Base-by-base conservation (phyloP, 64 coral and sea anemone species). In the Hydrozoanthus tunicans region DNA sequence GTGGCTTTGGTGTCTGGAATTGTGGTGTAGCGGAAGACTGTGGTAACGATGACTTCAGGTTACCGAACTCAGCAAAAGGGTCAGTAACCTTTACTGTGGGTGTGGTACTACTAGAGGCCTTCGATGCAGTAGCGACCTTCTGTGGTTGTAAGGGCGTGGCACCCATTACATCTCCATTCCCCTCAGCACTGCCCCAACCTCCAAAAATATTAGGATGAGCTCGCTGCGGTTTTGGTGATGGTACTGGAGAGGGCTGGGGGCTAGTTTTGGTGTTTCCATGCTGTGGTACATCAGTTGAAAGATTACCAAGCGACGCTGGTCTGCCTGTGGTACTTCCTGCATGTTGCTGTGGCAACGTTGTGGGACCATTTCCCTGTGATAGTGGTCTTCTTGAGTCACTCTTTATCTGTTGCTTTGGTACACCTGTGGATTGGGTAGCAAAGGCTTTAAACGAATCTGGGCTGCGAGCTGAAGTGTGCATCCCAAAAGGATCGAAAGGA, bases 51-150 rank as follows among this genome's bases (percentile, higher is more conserved):
- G 89, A 94, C 62, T 83, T 89, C 68, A 94, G 92, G 62, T 94
- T 91, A 4, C 95, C 95, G 84, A 97, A 92, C 56, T 92, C 90
- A 51, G 95, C 92, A 81, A 97, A 97, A 12, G 95, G 95, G 75
- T 95, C 94, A 4, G 23, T 88, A 7, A 43, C 70, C 56, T 88
- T 75, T 60, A 70, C 11, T 1, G 69, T 7, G 51, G 84, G 7
- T 7, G 56, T 72, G 10, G 56, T 15, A 6, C 10, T 26, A 27
- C 10, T 72, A 1, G 69, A 13, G 27, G 84, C 27, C 56, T 88
- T 54, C 9, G 56, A 58, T 62, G 90, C 59, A 4, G 60, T 79
- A 13, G 92, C 72, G 23, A 93, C 72, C 59, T 27, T 79, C 57
- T 92, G 74, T 62, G 95, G 95, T 63, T 94, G 92, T 32, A 97